Evolutionary conservation across 2,113 vertebrate genomes (phyloP).

Genomic region (Candoia aspera): DNA sequence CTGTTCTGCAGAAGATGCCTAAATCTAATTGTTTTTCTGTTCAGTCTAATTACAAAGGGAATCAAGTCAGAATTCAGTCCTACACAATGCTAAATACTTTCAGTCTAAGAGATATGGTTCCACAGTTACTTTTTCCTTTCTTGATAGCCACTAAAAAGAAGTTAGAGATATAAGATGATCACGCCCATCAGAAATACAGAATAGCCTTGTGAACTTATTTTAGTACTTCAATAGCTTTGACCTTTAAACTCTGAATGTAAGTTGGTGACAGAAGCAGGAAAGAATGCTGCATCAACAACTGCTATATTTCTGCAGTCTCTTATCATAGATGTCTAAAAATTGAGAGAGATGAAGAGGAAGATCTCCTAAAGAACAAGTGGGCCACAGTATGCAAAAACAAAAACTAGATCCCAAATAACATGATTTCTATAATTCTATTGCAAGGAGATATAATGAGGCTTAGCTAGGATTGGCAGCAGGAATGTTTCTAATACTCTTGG

Average conservation of each 20-base stretch:
- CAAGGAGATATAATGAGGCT: background rate
- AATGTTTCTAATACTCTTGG: background rate
- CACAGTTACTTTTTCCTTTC: background rate
- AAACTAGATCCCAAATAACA: background rate
- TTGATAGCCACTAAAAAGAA: background rate
- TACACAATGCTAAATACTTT: background rate
- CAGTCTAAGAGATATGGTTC: background rate
- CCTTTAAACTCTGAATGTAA: slow-evolving; percentile 62
- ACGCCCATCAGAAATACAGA: background rate
- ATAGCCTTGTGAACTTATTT: slow-evolving; percentile 43
- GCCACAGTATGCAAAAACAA: background rate
- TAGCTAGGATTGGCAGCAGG: background rate
- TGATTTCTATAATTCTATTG: background rate
- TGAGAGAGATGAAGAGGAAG: background rate
- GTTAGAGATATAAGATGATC: background rate
- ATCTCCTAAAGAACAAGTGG: no score
- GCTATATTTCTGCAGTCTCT: background rate
- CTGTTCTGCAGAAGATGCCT: background rate
- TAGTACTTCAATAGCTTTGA: slow-evolving; percentile 53
- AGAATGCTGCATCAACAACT: slow-evolving; percentile 68
- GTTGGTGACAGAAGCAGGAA: slow-evolving; percentile 59
- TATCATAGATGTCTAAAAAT: slow-evolving; percentile 20
- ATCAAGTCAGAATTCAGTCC: background rate
- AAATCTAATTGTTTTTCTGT: background rate
- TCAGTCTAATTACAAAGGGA: background rate